These are phyloP conservation scores for Onthophagus sagittarius DNA, from an alignment of 2,888 invertebrate species.

Conservation along the genomic window DNA sequence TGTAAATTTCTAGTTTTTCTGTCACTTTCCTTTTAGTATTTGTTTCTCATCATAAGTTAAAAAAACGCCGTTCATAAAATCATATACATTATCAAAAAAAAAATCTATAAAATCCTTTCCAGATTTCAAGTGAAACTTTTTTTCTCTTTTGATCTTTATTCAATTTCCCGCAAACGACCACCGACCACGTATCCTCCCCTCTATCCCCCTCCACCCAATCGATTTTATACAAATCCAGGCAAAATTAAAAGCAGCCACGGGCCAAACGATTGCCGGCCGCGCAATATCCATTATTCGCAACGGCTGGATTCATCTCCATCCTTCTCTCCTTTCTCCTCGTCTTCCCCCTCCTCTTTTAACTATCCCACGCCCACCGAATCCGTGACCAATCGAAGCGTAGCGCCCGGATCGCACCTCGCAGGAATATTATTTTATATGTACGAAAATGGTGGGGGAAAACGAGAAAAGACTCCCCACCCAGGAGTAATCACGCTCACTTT, in stretches of 20 bases:
- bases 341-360: neutral
- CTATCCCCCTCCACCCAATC: neutral
- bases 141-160: neutral
- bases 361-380: neutral
- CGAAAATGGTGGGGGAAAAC: neutral
- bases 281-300: neutral
- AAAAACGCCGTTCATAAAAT: neutral
- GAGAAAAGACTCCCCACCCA: neutral
- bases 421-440: neutral
- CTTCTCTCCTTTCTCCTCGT: neutral
- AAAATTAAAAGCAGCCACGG: neutral
- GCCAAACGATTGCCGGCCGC: neutral
- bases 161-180: neutral
- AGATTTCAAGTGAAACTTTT: neutral
- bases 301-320: neutral
- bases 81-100: slow-evolving; percentile 1
- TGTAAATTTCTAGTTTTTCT: too few species aligned
- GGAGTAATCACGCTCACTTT: neutral
- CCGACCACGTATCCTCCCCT: neutral
- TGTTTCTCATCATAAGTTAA: too few species aligned
- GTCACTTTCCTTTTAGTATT: too few species aligned
- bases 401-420: neutral
- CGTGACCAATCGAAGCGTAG: neutral
- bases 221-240: neutral
- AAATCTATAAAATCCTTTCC: neutral